Evolutionary conservation across 2,888 invertebrate species (phyloP).

Genomic region (Dasypogon diadema): DNA sequence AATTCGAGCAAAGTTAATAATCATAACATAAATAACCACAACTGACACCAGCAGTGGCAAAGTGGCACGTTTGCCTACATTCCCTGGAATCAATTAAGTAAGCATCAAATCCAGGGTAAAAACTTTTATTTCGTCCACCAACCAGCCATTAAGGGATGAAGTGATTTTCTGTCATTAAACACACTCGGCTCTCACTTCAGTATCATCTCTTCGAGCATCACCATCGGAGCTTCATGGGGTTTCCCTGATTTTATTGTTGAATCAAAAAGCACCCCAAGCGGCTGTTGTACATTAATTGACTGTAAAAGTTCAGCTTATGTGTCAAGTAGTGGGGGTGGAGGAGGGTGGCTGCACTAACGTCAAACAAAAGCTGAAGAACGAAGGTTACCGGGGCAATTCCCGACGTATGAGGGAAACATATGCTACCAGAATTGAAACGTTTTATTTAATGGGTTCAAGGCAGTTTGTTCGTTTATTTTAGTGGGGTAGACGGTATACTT

Average conservation of each 20-base stretch:
- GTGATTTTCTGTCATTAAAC: slow-evolving; percentile 35
- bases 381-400: not conserved
- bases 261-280: slow-evolving; percentile 26
- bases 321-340: not conserved
- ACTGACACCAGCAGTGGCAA: too few relatives aligned
- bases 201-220: not conserved
- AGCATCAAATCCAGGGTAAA: slow-evolving; percentile 8
- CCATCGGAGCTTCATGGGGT: not conserved
- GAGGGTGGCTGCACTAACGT: not conserved
- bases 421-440: slow-evolving; percentile 17
- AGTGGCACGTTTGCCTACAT: not conserved
- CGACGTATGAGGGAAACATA: not conserved
- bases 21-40: not conserved
- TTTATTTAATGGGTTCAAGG: slow-evolving; percentile 1
- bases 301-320: slow-evolving; percentile 31
- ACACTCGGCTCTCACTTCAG: slow-evolving; percentile 12
- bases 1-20: not conserved
- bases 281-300: slow-evolving; percentile 44
- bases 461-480: not conserved
- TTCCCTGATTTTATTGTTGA: slow-evolving; percentile 15
- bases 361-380: not conserved
- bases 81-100: slow-evolving; percentile 29
- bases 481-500: not conserved
- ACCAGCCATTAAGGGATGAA: slow-evolving; percentile 30
- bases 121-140: slow-evolving; percentile 1